Evolutionary conservation across 2,113 vertebrate species (phyloP).

Genomic region (human): DNA sequence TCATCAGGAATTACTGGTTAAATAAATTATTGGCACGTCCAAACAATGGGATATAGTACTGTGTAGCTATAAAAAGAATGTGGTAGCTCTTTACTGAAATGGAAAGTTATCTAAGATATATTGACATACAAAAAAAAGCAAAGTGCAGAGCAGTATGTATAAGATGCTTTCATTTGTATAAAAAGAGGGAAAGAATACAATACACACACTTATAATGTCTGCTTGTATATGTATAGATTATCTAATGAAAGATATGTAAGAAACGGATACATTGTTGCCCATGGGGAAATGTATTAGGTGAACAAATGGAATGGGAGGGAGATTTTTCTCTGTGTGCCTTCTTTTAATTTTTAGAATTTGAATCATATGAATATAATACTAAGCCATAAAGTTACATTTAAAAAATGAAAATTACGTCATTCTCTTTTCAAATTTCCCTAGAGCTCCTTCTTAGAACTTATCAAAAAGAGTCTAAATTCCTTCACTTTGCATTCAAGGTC

Average conservation of each 20-base stretch:
- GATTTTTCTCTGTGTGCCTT: background rate
- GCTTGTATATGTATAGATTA: background rate
- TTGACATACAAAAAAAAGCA: constrained; percentile 2
- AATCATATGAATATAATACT: constrained; percentile 12
- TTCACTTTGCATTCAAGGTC: background rate
- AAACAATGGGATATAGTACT: constrained; percentile 29
- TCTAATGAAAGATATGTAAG: constrained; percentile 8
- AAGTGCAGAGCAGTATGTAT: background rate
- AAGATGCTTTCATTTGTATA: constrained; percentile 45
- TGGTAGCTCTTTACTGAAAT: constrained; percentile 34
- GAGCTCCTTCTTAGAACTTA: background rate
- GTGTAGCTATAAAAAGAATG: constrained; percentile 49
- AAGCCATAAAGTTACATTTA: constrained; percentile 35
- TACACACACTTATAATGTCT: background rate
- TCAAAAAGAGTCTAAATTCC: background rate
- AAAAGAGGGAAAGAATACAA: constrained; percentile 4
- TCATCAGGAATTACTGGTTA: constrained; percentile 38
- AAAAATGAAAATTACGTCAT: constrained; percentile 23
- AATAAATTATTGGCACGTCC: constrained; percentile 22
- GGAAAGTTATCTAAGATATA: constrained; percentile 34
- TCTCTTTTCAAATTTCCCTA: constrained; percentile 3
- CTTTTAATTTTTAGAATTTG: constrained; percentile 18
- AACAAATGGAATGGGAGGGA: background rate
- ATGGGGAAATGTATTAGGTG: background rate
- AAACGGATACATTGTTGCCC: background rate